Percentiles rank a stretch among this genome's conserved stretches.
These are phyloP conservation scores for Epinephelus moara DNA, from an alignment of 2,113 vertebrate species.

Conservation along the genomic window DNA sequence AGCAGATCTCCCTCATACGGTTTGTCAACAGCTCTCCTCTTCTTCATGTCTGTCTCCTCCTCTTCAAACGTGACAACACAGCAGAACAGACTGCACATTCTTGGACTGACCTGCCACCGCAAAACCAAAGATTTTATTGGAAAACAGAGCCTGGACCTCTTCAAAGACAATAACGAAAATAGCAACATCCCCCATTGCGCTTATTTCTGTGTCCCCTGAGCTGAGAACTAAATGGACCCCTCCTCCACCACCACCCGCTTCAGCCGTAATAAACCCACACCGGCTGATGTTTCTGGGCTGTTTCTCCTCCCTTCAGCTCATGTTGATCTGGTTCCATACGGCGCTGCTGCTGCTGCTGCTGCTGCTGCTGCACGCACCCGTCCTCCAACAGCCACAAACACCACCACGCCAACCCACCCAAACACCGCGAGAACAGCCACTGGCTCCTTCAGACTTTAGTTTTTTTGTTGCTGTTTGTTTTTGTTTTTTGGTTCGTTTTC, in stretches of 20 bases:
- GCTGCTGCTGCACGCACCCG: background rate
- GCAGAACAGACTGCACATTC: conserved; percentile 70
- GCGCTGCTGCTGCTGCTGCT: too few relatives aligned
- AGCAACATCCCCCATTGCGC: background rate
- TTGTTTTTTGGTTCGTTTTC: background rate
- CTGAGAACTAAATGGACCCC: background rate
- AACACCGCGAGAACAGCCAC: background rate
- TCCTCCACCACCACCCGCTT: too few relatives aligned
- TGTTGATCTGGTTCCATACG: too few relatives aligned
- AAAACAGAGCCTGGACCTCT: conserved; percentile 64
- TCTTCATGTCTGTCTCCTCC: background rate
- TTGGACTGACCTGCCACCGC: conserved; percentile 85
- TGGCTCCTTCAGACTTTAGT: too few relatives aligned
- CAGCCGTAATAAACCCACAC: background rate
- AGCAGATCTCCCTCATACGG: conserved; percentile 37
- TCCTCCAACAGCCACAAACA: background rate
- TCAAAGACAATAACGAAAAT: conserved; percentile 3
- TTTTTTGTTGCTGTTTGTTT: background rate
- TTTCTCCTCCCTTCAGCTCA: background rate
- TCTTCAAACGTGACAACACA: conserved; percentile 10
- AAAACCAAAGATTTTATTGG: conserved; percentile 94
- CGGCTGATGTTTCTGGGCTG: background rate
- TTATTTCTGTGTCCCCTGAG: background rate
- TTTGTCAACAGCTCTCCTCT: conserved; percentile 18
- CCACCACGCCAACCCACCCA: background rate